Conservation (phyloP, 2,797 vertebrate species). For the Myotis daubentonii region DNA sequence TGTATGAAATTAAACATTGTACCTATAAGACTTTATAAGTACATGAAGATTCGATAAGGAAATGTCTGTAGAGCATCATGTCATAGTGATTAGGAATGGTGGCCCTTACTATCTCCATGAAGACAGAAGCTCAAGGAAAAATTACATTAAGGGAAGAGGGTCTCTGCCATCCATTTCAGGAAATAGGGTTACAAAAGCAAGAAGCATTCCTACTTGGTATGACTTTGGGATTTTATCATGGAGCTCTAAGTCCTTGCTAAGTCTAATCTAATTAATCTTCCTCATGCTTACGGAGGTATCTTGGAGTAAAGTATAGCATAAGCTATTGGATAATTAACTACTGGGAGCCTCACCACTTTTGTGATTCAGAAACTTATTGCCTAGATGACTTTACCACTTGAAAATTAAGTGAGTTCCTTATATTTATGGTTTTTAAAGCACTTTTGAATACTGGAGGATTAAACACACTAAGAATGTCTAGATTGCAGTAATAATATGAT, state of each 20-base stretch:
- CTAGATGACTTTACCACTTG: slow-evolving; percentile 12
- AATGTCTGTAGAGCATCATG: neutral
- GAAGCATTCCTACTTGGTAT: neutral
- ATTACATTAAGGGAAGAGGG: neutral
- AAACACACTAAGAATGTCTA: slow-evolving; percentile 60
- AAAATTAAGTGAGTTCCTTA: slow-evolving; percentile 28
- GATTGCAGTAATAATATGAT: slow-evolving; percentile 53
- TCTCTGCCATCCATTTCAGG: neutral
- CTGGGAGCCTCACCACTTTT: neutral
- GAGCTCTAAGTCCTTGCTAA: neutral
- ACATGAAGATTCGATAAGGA: neutral
- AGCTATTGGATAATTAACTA: neutral
- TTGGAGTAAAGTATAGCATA: neutral
- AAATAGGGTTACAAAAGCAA: slow-evolving; percentile 27
- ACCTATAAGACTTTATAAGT: neutral
- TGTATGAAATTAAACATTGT: neutral
- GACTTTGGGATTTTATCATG: neutral
- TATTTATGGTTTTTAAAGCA: slow-evolving; percentile 65
- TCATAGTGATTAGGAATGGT: neutral
- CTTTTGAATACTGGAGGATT: slow-evolving; percentile 48
- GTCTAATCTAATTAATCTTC: slow-evolving; percentile 6
- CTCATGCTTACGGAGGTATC: neutral
- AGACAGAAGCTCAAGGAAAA: neutral
- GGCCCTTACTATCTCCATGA: neutral
- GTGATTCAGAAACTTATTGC: neutral